Evolutionary conservation across 64 coral and sea anemone genomes (phyloP), one percentile per base, ranked within the genome.

Genomic region (Actinia equina): DNA sequence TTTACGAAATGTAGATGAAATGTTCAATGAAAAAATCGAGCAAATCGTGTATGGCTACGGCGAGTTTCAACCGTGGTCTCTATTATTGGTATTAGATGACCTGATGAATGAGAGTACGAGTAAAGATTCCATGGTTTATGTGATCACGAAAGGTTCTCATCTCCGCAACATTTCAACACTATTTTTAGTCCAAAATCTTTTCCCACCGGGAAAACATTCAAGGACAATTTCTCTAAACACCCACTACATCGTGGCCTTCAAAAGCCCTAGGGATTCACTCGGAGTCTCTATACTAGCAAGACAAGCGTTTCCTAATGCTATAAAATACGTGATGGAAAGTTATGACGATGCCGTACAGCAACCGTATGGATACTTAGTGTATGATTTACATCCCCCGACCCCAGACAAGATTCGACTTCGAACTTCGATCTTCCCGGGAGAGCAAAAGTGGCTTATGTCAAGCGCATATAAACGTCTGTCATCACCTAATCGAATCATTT

Each of bases 101-200:
- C 49, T 87, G 37, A 87, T 87, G 85, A 52, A 22, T 18, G 53
- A 87, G 14, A 30, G 30, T 44, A 62, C 30, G 17, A 55, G 25
- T 82, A 59, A 85, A 25, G 43, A 85, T 19, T 53, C 37, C 23
- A 71, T 87, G 85, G 37, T 17, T 10, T 19, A 87, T n/a, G 7
- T 87, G 6, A 22, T 87, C 44, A 87, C 85, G 7, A 57, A 71
- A 18, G 67, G 60, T 10, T 87, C 59, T 23, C 85, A 87, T 71
- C 85, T 76, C 44, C 61, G 17, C 37, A 30, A 37, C 20, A 71
- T 87, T 17, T 71, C 85, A 5, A 53, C 59, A 6, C 7, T 87
- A 16, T 76, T 62, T 17, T 22, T 87, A 10, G 16, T 37, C 13
- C 85, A 87, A 71, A 87, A 87, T 71, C 7, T 87, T 4, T 87